Conservation (phyloP, 2,888 invertebrate species). For the Pachliopta kotzebuea region DNA sequence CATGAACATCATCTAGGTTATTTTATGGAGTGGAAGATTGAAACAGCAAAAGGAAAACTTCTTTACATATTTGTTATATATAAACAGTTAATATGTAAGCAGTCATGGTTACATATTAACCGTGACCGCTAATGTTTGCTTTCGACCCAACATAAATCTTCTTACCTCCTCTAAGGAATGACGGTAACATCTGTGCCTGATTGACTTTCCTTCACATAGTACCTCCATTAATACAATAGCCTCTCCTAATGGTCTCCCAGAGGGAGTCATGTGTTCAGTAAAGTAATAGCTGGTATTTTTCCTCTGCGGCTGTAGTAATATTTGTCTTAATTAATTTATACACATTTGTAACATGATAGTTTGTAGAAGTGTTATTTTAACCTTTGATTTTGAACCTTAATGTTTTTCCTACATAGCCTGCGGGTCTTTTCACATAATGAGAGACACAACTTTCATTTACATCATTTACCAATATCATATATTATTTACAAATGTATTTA, state of each 20-base stretch:
- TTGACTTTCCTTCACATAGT: constrained; percentile 26
- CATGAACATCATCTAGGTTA: not conserved
- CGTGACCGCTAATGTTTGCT: constrained; percentile 13
- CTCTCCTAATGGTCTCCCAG: constrained; percentile 19
- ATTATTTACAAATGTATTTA: too few relatives aligned
- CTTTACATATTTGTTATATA: not conserved
- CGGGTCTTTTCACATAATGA: too few relatives aligned
- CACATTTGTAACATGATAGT: too few relatives aligned
- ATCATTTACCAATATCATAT: too few relatives aligned
- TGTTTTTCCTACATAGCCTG: too few relatives aligned
- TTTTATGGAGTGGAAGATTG: not conserved
- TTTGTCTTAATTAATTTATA: too few relatives aligned
- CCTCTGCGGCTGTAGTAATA: not conserved
- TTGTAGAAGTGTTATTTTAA: too few relatives aligned
- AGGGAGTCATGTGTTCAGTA: constrained; percentile 21
- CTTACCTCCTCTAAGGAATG: constrained; percentile 18
- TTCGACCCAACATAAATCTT: constrained; percentile 13
- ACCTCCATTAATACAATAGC: constrained; percentile 26
- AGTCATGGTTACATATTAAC: not conserved
- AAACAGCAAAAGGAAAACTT: not conserved
- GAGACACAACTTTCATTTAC: too few relatives aligned
- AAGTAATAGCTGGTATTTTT: constrained; percentile 18
- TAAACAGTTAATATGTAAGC: constrained; percentile 1
- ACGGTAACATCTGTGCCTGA: constrained; percentile 23
- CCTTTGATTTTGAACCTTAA: too few relatives aligned